Conservation (phyloP, 2,113 vertebrate genomes). For the Corythaeola cristata region DNA sequence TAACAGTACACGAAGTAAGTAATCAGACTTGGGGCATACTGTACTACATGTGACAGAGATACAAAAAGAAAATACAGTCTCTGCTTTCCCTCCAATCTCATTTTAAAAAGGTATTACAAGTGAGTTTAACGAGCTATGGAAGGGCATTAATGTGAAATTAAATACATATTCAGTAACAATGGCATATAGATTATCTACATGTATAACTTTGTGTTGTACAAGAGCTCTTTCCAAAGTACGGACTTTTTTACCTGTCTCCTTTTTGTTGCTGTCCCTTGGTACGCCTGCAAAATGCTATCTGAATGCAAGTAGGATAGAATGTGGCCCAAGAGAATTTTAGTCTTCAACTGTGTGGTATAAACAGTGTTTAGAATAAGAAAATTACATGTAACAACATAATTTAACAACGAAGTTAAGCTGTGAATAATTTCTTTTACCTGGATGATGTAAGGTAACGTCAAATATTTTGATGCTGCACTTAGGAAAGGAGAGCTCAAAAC, state of each 20-base stretch:
- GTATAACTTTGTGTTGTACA: not conserved
- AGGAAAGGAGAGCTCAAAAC: slow-evolving; percentile 68
- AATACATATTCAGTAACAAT: not conserved
- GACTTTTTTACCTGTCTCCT: not conserved
- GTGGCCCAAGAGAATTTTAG: not conserved
- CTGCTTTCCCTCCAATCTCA: not conserved
- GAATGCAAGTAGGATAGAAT: not conserved
- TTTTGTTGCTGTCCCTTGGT: not conserved
- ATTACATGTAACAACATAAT: not conserved
- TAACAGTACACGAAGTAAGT: not conserved
- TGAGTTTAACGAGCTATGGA: not conserved
- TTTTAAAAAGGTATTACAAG: not conserved
- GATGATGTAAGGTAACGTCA: slow-evolving; percentile 81
- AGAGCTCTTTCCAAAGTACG: not conserved
- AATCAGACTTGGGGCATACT: not conserved
- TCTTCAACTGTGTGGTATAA: not conserved
- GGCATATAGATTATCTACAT: not conserved
- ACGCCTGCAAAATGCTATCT: not conserved
- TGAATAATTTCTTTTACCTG: slow-evolving; percentile 66
- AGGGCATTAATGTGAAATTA: not conserved
- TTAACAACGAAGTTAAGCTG: not conserved
- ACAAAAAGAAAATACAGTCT: not conserved
- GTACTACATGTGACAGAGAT: not conserved
- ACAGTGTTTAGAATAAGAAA: not conserved
- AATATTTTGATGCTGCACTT: slow-evolving; percentile 75